Conservation (phyloP, 92 coral and sea anemone genomes). For the Porites lobata region DNA sequence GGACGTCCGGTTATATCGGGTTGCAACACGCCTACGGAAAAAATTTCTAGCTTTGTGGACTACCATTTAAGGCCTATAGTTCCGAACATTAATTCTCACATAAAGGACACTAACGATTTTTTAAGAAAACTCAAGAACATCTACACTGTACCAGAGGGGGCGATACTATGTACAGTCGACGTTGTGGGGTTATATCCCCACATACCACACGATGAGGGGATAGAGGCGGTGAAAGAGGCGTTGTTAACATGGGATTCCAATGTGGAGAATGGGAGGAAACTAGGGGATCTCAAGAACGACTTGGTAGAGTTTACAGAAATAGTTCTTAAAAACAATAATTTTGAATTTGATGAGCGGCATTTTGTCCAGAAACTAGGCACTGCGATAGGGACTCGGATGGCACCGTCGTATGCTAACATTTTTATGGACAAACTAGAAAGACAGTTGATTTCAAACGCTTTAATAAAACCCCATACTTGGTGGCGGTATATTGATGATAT, state of each 20-base stretch:
- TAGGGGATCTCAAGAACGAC: not conserved
- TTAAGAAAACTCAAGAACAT: not conserved
- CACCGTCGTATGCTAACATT: slow-evolving; percentile 22
- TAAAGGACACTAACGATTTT: not conserved
- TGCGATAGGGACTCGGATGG: slow-evolving; percentile 30
- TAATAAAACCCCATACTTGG: not conserved
- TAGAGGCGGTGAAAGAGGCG: no score
- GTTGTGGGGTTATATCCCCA: no score
- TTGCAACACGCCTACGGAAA: slow-evolving; percentile 38
- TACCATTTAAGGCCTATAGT: slow-evolving; percentile 32
- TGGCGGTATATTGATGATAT: slow-evolving; percentile 23
- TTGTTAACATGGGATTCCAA: no score
- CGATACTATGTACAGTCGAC: no score
- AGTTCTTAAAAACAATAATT: slow-evolving; percentile 8
- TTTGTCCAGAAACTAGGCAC: slow-evolving; percentile 29
- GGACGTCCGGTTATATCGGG: not conserved
- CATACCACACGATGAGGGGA: no score
- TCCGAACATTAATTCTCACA: not conserved
- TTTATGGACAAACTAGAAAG: slow-evolving; percentile 9
- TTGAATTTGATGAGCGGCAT: not conserved
- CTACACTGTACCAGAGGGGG: no score
- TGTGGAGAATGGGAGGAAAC: no score
- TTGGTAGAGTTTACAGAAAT: not conserved
- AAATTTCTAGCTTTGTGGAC: slow-evolving; percentile 48
- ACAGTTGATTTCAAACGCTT: not conserved